Evolutionary conservation across 2,888 invertebrate genomes (phyloP).

Genomic region (Amblyteles armatorius): DNA sequence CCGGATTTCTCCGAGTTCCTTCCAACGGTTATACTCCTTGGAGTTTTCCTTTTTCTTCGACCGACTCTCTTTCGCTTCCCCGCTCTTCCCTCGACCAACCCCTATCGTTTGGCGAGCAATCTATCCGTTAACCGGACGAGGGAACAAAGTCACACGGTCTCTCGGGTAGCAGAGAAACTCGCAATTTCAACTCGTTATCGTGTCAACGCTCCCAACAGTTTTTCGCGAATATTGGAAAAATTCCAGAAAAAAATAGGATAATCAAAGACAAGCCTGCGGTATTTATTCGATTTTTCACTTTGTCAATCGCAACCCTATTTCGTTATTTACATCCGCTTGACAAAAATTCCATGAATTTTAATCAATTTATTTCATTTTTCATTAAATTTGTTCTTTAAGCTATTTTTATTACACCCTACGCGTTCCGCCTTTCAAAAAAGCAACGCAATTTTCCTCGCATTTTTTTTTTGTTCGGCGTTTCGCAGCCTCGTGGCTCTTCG

Average conservation of each 20-base stretch:
- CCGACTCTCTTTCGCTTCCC: constrained; percentile 27
- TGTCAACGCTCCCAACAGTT: constrained; percentile 38
- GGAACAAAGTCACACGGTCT: constrained; percentile 54
- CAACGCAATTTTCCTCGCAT: background rate
- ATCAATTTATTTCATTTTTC: no score
- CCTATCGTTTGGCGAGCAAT: constrained; percentile 24
- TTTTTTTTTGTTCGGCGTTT: background rate
- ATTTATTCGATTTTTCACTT: no score
- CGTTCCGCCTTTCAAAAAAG: background rate
- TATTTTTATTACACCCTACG: background rate
- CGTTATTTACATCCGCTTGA: no score
- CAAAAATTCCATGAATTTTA: no score
- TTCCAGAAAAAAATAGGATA: no score
- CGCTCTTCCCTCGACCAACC: constrained; percentile 31
- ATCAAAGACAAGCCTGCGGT: no score
- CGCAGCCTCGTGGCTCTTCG: background rate
- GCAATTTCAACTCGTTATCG: constrained; percentile 52
- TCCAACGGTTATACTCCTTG: constrained; percentile 14
- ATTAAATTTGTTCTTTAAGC: no score
- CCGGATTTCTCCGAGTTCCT: constrained; percentile 64
- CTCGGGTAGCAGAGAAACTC: constrained; percentile 58
- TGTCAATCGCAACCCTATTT: no score
- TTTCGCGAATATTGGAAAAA: background rate
- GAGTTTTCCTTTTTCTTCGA: constrained; percentile 39
- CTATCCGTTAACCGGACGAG: constrained; percentile 46